These are phyloP conservation scores for Latrodectus elegans DNA, from an alignment of 2,888 invertebrate genomes.

Conservation along the genomic window DNA sequence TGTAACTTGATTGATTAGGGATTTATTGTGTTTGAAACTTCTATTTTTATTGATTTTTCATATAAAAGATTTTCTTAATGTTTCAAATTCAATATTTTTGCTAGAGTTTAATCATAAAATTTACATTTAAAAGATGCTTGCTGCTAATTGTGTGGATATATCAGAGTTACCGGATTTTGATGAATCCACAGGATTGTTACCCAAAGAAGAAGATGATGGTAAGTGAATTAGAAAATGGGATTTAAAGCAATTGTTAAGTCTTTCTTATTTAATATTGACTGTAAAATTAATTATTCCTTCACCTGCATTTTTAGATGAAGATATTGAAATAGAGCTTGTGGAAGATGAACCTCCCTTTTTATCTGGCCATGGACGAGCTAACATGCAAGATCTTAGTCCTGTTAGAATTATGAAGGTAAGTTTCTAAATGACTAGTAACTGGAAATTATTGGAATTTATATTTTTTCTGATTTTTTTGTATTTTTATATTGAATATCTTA, in stretches of 20 bases:
- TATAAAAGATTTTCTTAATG: neutral
- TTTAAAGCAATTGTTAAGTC: neutral
- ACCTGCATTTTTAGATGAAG: conserved; percentile 82
- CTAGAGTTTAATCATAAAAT: neutral
- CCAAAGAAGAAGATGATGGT: conserved; percentile 80
- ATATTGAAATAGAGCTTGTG: conserved; percentile 97
- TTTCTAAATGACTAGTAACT: no score
- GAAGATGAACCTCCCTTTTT: conserved; percentile 99
- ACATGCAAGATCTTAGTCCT: conserved; percentile 90
- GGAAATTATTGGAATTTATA: no score
- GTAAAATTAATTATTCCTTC: neutral
- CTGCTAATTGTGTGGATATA: conserved; percentile 92
- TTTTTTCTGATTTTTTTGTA: no score
- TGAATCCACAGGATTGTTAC: conserved; percentile 93
- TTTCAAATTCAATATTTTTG: neutral
- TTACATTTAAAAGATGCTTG: conserved; percentile 83
- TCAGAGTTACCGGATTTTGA: conserved; percentile 98
- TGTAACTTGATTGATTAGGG: neutral
- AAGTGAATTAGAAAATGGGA: conserved; percentile 29
- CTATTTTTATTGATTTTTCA: neutral
- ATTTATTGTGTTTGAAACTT: neutral
- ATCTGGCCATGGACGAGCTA: conserved; percentile 85
- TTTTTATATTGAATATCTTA: no score
- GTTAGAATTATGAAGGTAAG: conserved; percentile 89
- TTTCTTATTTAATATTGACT: neutral